Evolutionary conservation across 2,888 invertebrate species (phyloP), one percentile per base, ranked within the genome.

Genomic region (Muscina levida): DNA sequence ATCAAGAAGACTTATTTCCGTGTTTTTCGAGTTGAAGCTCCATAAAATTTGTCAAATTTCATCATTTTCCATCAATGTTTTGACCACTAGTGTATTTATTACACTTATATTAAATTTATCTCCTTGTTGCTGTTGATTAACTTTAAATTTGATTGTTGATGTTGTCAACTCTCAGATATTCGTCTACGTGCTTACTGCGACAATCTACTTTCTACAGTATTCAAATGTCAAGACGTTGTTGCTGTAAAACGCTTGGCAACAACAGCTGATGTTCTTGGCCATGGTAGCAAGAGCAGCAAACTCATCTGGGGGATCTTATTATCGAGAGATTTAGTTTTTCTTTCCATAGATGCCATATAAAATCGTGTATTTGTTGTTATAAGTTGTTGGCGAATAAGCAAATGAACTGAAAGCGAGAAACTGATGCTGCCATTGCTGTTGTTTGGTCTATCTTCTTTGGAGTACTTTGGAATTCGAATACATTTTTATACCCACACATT

Each of bases 41-140:
- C n/a, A n/a, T n/a, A n/a, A n/a, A n/a, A n/a, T n/a, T n/a, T n/a
- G n/a, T n/a, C n/a, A n/a, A n/a, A n/a, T n/a, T n/a, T n/a, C n/a
- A n/a, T n/a, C n/a, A n/a, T n/a, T n/a, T n/a, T n/a, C n/a, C n/a
- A n/a, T n/a, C n/a, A n/a, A n/a, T n/a, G n/a, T 31, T 31, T 31
- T 31, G 8, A 31, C 4, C 31, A 31, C 31, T 5, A 31, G 31
- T 31, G 31, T 31, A 31, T 5, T 3, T 31, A 31, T 3, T 31
- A 31, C n/a, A 8, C 31, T 31, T 31, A n/a, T n/a, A n/a, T 22
- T 10, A 22, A 48, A 8, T 65, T 48, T 51, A 76, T 66, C 70
- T 48, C 68, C 26, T 72, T 65, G 31, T 59, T 42, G 48, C 26
- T 75, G 72, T 77, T 80, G 65, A 77, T 81, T 81, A 77, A 81